Conservation (phyloP, 2,888 invertebrate genomes). For the Syrista parreyssii region DNA sequence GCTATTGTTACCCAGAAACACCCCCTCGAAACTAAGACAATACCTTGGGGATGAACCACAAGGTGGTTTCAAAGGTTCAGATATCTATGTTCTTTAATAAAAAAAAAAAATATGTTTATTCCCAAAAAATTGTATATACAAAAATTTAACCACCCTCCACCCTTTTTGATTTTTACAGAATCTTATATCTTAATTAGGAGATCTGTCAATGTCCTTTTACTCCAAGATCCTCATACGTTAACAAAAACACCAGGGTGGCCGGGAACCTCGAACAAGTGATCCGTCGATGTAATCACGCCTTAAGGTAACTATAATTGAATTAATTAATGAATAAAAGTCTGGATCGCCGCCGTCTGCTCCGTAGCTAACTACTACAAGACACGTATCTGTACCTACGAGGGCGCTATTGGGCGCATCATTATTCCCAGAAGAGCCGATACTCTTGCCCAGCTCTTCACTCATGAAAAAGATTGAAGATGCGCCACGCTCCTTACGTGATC, state of each 20-base stretch:
- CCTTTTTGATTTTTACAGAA: background rate
- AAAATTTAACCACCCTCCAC: background rate
- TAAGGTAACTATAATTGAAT: slow-evolving; percentile 27
- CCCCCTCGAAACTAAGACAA: background rate
- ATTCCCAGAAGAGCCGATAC: slow-evolving; percentile 19
- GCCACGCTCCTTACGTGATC: slow-evolving; percentile 2
- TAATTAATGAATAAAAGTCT: slow-evolving; percentile 22
- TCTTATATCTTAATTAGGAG: background rate
- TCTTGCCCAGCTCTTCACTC: slow-evolving; percentile 15
- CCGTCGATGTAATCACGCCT: slow-evolving; percentile 17
- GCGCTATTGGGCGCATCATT: slow-evolving; percentile 16
- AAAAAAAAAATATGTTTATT: background rate
- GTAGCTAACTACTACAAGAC: slow-evolving; percentile 14
- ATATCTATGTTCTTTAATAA: background rate
- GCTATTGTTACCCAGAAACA: background rate
- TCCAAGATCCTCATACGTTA: background rate
- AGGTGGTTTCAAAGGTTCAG: background rate
- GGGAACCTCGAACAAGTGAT: background rate
- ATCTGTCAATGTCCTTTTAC: background rate
- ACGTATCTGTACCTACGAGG: slow-evolving; percentile 10
- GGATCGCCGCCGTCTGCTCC: slow-evolving; percentile 8
- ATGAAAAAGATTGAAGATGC: slow-evolving; percentile 17
- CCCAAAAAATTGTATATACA: background rate
- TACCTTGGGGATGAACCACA: background rate
- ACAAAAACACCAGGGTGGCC: background rate